Evolutionary conservation across 2,797 vertebrate genomes (phyloP), one percentile per base, ranked within the genome.

Genomic region (Dromococcyx pavoninus): DNA sequence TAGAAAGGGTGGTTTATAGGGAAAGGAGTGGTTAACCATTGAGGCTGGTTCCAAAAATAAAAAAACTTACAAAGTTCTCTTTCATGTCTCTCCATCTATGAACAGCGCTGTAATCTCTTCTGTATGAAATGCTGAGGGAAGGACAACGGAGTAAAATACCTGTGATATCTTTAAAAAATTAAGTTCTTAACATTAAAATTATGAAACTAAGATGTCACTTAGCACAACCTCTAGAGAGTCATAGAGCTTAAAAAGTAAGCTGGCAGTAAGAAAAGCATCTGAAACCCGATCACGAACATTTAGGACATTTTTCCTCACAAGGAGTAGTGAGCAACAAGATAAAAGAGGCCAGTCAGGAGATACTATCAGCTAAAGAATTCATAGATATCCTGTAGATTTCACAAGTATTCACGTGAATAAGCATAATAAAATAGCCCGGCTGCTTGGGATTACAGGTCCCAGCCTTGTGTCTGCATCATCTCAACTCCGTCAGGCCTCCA

Each of bases 361-460:
- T 64, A 61, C 13, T 90, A 91, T 94, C 91, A 77, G 65, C 74
- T 79, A 70, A 96, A 88, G 80, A 94, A 90, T 91, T 86, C 86
- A 48, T 88, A 91, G 89, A 88, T 97, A 74, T 93, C 56, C 66
- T 88, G 67, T 43, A 94, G 95, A 92, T 92, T 92, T 92, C 90
- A 95, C 71, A 91, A 95, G 77, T 64, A 79, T 85, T 90, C 82
- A 32, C 14, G 22, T 60, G 58, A 94, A 88, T 61, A 88, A 94
- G 65, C 56, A 74, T 35, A 91, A 91, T 91, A 91, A 94, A 96
- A 85, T 85, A 71, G 83, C 74, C 74, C 9, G 80, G 89, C 94
- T 96, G 88, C 93, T 94, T 74, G 86, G 94, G 95, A 97, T 96
- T 97, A 96, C 91, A 84, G 64, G 67, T 88, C 94, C 72, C 92